These are phyloP conservation scores for Scyliorhinus canicula DNA, from an alignment of 2,797 vertebrate genomes.

Conservation along the genomic window DNA sequence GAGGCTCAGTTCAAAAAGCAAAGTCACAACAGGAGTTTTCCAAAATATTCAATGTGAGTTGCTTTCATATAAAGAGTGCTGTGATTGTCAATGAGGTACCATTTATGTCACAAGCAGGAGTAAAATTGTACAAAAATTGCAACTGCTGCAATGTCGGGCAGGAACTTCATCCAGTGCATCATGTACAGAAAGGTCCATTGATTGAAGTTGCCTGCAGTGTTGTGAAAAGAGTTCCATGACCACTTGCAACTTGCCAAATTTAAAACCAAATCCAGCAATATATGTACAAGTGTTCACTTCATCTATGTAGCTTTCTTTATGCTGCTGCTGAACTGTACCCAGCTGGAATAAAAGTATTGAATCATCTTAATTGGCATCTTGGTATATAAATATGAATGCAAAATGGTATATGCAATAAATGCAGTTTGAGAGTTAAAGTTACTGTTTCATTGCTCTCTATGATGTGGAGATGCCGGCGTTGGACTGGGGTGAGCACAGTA, in stretches of 20 bases:
- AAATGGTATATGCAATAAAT: neutral
- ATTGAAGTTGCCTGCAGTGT: neutral
- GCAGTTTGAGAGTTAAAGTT: neutral
- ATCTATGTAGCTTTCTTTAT: neutral
- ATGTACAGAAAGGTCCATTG: neutral
- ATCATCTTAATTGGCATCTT: neutral
- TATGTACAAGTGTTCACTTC: neutral
- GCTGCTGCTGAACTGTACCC: neutral
- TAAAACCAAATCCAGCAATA: neutral
- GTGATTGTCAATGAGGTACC: neutral
- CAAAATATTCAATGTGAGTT: neutral
- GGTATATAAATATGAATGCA: neutral
- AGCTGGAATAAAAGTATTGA: neutral
- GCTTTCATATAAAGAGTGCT: neutral
- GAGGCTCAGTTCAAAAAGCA: neutral
- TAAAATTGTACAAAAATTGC: slow-evolving; percentile 4
- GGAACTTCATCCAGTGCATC: too few species aligned
- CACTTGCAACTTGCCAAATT: neutral
- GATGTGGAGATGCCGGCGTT: too few species aligned
- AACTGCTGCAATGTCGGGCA: neutral
- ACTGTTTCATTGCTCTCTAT: neutral
- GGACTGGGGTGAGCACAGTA: too few species aligned
- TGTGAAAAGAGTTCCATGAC: neutral
- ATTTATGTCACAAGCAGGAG: neutral
- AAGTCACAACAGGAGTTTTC: slow-evolving; percentile 14